Evolutionary conservation across 92 coral and sea anemone genomes (phyloP), one percentile per base, ranked within the genome.

Genomic region (Nematostella vectensis): DNA sequence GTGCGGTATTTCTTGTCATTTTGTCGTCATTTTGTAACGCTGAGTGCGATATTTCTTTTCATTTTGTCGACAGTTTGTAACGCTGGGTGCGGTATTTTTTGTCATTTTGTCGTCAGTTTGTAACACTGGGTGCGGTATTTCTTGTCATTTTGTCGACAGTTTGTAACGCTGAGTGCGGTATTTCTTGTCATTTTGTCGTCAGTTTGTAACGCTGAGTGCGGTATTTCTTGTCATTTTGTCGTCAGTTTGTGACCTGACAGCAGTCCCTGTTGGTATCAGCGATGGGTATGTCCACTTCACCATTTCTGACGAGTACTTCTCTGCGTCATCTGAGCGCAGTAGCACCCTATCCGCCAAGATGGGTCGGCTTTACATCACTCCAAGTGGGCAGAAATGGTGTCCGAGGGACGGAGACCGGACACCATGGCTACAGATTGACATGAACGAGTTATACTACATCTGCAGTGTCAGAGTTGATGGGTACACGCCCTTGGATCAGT

Each of bases 241-340:
- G 3, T 40, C 48, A 30, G 62, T 57, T 15, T 57, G 62, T 24
- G 62, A 36, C 29, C 6, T 29, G 48, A 3, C 31, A 11, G 48
- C 62, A 18, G 26, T 37, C 1, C 62, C 62, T 31, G 62, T 20
- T 18, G 62, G 62, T 3, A 23, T 57, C 20, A 20, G 3, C 48
- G 62, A 57, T 24, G 48, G 42, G 17, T 57, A 30, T 26, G 25
- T 57, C 1, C 62, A 57, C 8, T 1, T 2, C 3, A 19, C 16
- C 11, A 16, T 57, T 16, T 11, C 48, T 1, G 62, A 57, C 23
- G 18, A 23, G 1, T 18, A 23, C 6, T 9, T 57, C 2, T 15
- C 22, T n/a, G 48, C 62, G 47, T 29, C 47, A 6, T 31, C 47
- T 33, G 10, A 17, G 25, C 21, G 37, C 27, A 29, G n/a, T 3